phyloP scores from a whole-genome alignment of 2,797 vertebrate species.

The Tamandua tetradactyla region DNA sequence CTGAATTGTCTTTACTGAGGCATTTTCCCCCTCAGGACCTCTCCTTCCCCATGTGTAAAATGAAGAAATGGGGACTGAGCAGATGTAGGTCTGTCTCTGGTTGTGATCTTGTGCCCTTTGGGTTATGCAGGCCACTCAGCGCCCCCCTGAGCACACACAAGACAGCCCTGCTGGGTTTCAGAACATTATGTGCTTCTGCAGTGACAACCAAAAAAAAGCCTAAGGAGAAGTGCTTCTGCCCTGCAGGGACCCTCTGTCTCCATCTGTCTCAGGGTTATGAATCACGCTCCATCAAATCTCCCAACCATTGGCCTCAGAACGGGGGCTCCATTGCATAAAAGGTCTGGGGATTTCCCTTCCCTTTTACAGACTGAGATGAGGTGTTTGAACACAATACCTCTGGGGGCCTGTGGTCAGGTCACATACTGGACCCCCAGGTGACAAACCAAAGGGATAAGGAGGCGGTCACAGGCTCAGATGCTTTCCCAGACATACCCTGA shows the following conservation, averaged over 20 bases:
- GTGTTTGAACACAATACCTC: neutral
- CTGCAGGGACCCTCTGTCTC: neutral
- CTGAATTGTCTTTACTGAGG: neutral
- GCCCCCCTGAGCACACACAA: neutral
- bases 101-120: neutral
- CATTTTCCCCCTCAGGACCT: neutral
- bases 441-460: neutral
- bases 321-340: neutral
- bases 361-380: neutral
- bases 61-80: neutral
- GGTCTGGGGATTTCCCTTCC: neutral
- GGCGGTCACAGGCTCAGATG: neutral
- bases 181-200: neutral
- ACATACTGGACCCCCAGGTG: neutral
- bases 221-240: neutral
- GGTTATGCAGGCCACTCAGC: neutral
- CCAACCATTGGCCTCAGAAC: neutral
- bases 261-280: neutral
- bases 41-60: neutral
- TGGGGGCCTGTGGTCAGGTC: neutral
- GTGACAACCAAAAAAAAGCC: neutral
- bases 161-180: neutral
- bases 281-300: neutral
- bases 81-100: neutral
- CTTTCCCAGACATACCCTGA: neutral